These are phyloP conservation scores for Heterotis niloticus DNA, from an alignment of 2,113 vertebrate genomes.

Conservation along the genomic window DNA sequence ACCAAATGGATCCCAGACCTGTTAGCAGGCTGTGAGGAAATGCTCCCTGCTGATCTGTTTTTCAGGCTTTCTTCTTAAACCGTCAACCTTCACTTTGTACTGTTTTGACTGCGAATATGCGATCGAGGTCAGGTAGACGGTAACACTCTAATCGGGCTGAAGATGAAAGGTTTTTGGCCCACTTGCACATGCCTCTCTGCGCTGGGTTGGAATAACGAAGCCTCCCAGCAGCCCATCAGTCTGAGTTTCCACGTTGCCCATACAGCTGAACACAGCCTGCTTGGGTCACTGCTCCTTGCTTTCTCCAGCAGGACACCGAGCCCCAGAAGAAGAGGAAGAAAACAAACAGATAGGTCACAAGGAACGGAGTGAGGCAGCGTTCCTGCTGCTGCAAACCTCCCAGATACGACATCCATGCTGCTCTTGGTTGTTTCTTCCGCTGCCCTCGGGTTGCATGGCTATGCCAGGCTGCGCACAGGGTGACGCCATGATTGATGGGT, in stretches of 20 bases:
- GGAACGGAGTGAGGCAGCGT: not conserved
- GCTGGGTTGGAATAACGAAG: not conserved
- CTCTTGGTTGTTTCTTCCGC: not conserved
- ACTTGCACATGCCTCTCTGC: not conserved
- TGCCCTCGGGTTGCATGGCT: not conserved
- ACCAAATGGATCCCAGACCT: not conserved
- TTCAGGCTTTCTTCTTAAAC: not conserved
- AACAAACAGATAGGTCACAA: not conserved
- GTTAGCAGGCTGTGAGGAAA: not conserved
- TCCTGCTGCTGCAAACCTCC: not conserved
- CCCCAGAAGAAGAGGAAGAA: not conserved
- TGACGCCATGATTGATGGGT: not conserved
- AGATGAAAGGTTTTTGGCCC: not conserved
- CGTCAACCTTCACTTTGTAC: not conserved
- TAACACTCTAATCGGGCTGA: not conserved
- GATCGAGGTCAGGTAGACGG: constrained; percentile 2
- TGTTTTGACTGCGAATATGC: not conserved
- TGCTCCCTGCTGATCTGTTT: not conserved
- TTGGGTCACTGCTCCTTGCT: not conserved
- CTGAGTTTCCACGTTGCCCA: not conserved
- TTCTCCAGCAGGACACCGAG: not conserved
- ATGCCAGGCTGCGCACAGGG: not conserved
- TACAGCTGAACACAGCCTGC: not conserved
- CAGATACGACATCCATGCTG: not conserved
- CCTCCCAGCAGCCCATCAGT: not conserved